phyloP scores from a whole-genome alignment of 2,797 vertebrate genomes.

The Parauchenoglanis ngamensis region DNA sequence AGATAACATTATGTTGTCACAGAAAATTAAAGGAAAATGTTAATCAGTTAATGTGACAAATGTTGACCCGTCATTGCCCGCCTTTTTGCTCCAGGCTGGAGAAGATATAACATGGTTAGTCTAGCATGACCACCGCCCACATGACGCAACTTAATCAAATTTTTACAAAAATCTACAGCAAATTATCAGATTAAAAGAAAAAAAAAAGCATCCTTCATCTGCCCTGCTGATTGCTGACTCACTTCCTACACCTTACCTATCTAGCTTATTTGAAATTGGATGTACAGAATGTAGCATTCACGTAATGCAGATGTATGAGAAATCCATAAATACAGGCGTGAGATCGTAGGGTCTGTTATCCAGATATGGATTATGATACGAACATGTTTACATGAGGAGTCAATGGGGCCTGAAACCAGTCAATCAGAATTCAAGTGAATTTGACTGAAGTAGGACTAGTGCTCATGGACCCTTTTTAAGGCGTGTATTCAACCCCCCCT shows the following conservation, averaged over 20 bases:
- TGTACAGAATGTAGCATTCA: not conserved
- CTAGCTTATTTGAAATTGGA: not conserved
- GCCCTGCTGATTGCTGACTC: not conserved
- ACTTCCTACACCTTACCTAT: not conserved
- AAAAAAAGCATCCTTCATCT: not conserved
- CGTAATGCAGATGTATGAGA: not conserved
- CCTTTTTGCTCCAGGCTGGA: not conserved
- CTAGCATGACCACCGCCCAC: not conserved
- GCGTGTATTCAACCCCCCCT: not conserved
- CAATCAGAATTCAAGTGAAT: not conserved
- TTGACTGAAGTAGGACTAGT: too few species aligned
- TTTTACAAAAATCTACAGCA: not conserved
- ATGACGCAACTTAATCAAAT: not conserved
- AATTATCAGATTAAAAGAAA: not conserved
- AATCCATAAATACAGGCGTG: not conserved
- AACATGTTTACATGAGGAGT: not conserved
- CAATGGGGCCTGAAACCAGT: not conserved
- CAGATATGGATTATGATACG: not conserved
- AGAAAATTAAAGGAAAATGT: not conserved
- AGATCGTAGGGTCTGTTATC: not conserved
- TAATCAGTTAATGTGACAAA: not conserved
- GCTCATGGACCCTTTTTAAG: not conserved
- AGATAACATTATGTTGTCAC: not conserved
- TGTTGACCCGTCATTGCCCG: not conserved
- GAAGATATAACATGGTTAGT: not conserved